Conservation (phyloP, 2,797 vertebrate species). For the Meda fulgida region DNA sequence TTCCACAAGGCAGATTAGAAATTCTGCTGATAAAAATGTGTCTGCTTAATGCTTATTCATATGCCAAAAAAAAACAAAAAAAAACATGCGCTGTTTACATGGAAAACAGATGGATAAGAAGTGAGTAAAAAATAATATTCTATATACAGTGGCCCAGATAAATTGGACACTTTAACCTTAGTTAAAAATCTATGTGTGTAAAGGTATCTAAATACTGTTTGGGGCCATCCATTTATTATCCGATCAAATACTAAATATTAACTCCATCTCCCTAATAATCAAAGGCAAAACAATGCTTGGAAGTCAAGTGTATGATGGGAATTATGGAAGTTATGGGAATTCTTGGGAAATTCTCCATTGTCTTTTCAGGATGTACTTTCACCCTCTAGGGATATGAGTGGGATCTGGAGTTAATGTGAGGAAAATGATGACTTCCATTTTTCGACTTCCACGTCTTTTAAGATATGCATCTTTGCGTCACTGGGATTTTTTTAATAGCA, state of each 20-base stretch:
- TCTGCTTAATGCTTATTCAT: too few relatives aligned
- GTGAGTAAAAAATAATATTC: neutral
- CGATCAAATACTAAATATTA: neutral
- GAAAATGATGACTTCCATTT: neutral
- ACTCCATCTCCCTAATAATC: neutral
- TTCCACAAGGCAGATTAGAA: too few relatives aligned
- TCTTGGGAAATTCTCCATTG: slow-evolving; percentile 24
- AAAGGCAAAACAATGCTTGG: neutral
- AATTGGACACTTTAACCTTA: neutral
- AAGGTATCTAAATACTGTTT: neutral
- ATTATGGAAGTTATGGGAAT: neutral
- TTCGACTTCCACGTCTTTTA: neutral
- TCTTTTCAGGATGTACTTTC: slow-evolving; percentile 20
- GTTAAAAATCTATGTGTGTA: neutral
- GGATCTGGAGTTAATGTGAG: neutral
- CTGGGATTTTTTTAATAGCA: neutral
- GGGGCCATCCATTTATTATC: neutral
- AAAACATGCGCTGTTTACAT: neutral
- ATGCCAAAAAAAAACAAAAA: too few relatives aligned
- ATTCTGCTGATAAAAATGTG: too few relatives aligned
- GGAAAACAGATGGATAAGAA: neutral
- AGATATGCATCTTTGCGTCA: neutral
- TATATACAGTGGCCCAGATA: neutral
- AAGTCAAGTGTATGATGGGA: neutral
- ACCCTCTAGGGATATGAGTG: neutral